Base-by-base conservation (phyloP, 30 jellyfish, hydroid and myxozoan genomes). In the Turritopsis rubra region DNA sequence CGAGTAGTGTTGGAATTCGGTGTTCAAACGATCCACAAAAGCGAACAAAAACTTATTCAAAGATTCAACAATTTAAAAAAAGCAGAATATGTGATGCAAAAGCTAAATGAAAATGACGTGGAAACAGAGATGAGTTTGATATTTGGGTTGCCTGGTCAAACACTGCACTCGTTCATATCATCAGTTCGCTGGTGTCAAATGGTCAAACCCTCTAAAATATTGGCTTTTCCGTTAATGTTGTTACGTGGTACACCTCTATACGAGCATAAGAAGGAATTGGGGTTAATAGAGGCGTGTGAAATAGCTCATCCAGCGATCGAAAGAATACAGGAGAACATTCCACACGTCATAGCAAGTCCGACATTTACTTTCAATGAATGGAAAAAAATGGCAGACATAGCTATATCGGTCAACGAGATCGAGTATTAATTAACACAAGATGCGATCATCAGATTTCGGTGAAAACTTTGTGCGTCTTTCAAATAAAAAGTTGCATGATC, bases 111-210 rank as follows among this genome's bases (percentile, higher is more conserved):
- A n/a, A 68, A 68, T 21, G 7, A 27, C 19, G 30, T 68, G 28
- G 77, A 68, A 19, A 27, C 77, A 9, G 77, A 68, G 21, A 68
- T 68, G 77, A 68, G 77, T 68, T 68, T 68, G 77, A 68, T 68
- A 68, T 68, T 68, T 68, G 77, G 77, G 19, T 17, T 68, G 7
- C 77, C 77, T 1, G 77, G 30, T 27, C 3, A 68, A 68, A 68
- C 77, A 1, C 30, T 68, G 30, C 30, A 68, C 13, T 68, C 77
- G 21, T 68, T 68, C 30, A 68, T 19, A 27, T 21, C 77, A 8
- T 68, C 7, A 8, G 77, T n/a, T 66, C 76, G 29, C 8, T 66
- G 76, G 76, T 66, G 76, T 66, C 76, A 25, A 19, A 68, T 21
- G 30, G 77, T 68, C 19, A 13, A 68, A 68, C 77, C 1, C 16